phyloP scores from a whole-genome alignment of 2,797 vertebrate genomes.

The Ctenosaura bakeri region DNA sequence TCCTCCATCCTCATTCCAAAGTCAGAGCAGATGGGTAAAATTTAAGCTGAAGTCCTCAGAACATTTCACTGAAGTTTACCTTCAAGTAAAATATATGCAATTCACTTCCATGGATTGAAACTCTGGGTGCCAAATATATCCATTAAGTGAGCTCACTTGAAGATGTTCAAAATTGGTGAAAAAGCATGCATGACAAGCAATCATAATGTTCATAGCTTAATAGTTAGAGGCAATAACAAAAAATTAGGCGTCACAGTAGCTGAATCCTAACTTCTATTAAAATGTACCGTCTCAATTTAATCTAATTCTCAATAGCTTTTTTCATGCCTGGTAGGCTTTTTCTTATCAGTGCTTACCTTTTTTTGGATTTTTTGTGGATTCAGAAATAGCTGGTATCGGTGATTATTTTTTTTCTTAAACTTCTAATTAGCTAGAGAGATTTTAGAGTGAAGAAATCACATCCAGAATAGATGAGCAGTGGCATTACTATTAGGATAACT shows the following conservation, averaged over 20 bases:
- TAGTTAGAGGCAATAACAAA: slow-evolving; percentile 4
- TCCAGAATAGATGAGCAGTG: not conserved
- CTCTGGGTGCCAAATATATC: not conserved
- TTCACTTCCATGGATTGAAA: slow-evolving; percentile 1
- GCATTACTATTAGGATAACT: not conserved
- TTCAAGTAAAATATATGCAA: not conserved
- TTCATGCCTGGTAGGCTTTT: not conserved
- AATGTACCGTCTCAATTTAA: slow-evolving; percentile 2
- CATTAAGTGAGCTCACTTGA: not conserved
- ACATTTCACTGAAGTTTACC: not conserved
- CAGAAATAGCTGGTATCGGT: not conserved
- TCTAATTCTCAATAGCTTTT: not conserved
- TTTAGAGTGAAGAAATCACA: not conserved
- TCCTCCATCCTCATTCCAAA: no score
- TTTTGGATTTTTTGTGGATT: not conserved
- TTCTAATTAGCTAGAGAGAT: slow-evolving; percentile 15
- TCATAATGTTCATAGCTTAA: slow-evolving; percentile 5
- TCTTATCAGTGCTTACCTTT: slow-evolving; percentile 20
- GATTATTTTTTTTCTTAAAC: not conserved
- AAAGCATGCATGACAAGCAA: slow-evolving; percentile 3
- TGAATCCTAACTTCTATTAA: slow-evolving; percentile 9
- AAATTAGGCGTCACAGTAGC: slow-evolving; percentile 8
- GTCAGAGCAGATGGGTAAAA: not conserved
- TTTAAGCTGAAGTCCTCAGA: not conserved
- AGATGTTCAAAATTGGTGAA: not conserved